phyloP scores from a whole-genome alignment of 2,113 vertebrate genomes.

The Motacilla alba region DNA sequence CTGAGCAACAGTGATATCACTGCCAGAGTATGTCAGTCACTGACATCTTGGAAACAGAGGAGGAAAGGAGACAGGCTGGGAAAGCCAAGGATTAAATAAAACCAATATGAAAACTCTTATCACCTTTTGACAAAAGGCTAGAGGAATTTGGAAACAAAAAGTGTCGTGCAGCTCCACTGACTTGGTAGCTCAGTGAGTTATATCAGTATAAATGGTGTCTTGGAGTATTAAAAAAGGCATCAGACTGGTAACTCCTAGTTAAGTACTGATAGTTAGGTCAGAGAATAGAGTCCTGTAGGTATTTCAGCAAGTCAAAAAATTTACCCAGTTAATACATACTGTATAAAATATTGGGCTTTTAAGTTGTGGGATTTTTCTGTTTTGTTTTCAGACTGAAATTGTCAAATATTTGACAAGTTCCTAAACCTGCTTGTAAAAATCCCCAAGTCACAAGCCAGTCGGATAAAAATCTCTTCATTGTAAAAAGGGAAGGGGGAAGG shows the following conservation, averaged over 20 bases:
- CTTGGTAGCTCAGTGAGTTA: not conserved
- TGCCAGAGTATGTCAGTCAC: slow-evolving; percentile 33
- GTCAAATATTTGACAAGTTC: slow-evolving; percentile 42
- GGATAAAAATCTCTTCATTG: slow-evolving; percentile 43
- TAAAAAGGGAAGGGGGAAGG: slow-evolving; percentile 39
- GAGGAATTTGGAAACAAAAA: not conserved
- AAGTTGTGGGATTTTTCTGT: not conserved
- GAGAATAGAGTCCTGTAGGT: not conserved
- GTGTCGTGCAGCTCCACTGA: not conserved
- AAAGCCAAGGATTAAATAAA: not conserved
- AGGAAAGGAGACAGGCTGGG: not conserved
- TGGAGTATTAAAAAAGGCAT: not conserved
- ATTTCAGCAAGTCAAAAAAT: not conserved
- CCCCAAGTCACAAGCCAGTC: slow-evolving; percentile 3
- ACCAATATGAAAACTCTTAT: slow-evolving; percentile 10
- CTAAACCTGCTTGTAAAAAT: slow-evolving; percentile 35
- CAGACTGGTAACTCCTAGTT: not conserved
- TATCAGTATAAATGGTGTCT: not conserved
- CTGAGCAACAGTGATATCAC: slow-evolving; percentile 23
- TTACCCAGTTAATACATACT: not conserved
- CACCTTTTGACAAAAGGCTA: slow-evolving; percentile 1
- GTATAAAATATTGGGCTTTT: not conserved
- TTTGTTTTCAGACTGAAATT: not conserved
- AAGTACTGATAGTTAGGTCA: not conserved
- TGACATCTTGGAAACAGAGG: slow-evolving; percentile 32